A percentile compares a stretch with the other conserved stretches of the same genome.
phyloP scores from a whole-genome alignment of 2,888 invertebrate genomes.

The Standfussiana lucernea region DNA sequence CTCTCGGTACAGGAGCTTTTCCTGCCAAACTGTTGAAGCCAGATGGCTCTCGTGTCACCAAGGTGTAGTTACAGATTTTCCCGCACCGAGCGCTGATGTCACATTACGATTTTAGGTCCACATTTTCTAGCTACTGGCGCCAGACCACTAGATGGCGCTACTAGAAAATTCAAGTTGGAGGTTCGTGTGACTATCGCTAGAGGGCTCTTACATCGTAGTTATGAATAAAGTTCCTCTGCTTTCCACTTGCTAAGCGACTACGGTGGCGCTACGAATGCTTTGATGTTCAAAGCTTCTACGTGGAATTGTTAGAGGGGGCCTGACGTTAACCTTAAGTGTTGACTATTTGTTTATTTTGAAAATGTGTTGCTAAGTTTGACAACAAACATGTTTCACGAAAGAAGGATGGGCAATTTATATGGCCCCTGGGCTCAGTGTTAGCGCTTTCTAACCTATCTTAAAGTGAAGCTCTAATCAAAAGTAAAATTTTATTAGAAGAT shows the following conservation, averaged over 20 bases:
- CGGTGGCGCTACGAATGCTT: conserved; percentile 21
- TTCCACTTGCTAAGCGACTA: background rate
- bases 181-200: conserved; percentile 26
- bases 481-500: no score
- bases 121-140: conserved; percentile 8
- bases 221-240: conserved; percentile 33
- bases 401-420: no score
- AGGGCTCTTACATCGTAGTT: conserved; percentile 13
- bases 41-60: conserved; percentile 22
- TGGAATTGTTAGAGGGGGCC: conserved; percentile 44
- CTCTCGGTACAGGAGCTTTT: background rate
- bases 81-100: conserved; percentile 21
- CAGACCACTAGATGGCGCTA: conserved; percentile 20
- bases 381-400: background rate
- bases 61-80: conserved; percentile 29
- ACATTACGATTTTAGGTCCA: background rate
- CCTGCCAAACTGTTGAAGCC: background rate
- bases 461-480: no score
- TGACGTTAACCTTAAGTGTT: background rate
- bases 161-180: background rate
- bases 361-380: background rate
- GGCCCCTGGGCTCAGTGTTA: no score
- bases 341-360: background rate
- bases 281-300: conserved; percentile 16
- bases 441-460: no score